A percentile compares a stretch with the other conserved stretches of the same genome.
phyloP scores from a whole-genome alignment of 2,888 invertebrate species.

The Cheilosia variabilis region DNA sequence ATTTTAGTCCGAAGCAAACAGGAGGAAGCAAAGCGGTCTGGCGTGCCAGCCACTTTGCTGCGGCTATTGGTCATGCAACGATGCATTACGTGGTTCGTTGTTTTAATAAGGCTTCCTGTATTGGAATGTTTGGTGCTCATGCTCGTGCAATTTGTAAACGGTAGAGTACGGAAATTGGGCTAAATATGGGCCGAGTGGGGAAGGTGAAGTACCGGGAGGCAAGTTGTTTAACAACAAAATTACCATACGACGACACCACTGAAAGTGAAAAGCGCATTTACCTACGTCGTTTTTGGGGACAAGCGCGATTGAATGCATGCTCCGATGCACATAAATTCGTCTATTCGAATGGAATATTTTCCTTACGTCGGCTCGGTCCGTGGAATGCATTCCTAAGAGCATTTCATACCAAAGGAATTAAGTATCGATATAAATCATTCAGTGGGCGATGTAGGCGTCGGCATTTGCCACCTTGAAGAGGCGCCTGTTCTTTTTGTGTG shows the following conservation, averaged over 20 bases:
- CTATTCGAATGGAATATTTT: background rate
- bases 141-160: conserved; percentile 36
- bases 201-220: background rate
- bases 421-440: background rate
- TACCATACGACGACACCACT: conserved; percentile 17
- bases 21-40: conserved; percentile 10
- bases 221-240: background rate
- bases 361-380: background rate
- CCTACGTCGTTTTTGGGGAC: background rate
- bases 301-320: background rate
- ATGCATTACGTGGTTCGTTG: conserved; percentile 11
- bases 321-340: background rate
- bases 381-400: background rate
- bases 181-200: conserved; percentile 31
- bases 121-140: conserved; percentile 9
- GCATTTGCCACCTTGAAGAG: too few relatives aligned
- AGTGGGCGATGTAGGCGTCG: background rate
- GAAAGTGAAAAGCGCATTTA: background rate
- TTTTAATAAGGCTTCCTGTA: conserved; percentile 30
- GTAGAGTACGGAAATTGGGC: conserved; percentile 21
- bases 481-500: background rate
- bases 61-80: conserved; percentile 38
- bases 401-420: background rate
- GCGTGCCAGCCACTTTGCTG: conserved; percentile 16
- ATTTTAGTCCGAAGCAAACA: conserved; percentile 3